These are phyloP conservation scores for Drosophila tripunctata DNA, from an alignment of 2,888 invertebrate genomes.

Conservation along the genomic window DNA sequence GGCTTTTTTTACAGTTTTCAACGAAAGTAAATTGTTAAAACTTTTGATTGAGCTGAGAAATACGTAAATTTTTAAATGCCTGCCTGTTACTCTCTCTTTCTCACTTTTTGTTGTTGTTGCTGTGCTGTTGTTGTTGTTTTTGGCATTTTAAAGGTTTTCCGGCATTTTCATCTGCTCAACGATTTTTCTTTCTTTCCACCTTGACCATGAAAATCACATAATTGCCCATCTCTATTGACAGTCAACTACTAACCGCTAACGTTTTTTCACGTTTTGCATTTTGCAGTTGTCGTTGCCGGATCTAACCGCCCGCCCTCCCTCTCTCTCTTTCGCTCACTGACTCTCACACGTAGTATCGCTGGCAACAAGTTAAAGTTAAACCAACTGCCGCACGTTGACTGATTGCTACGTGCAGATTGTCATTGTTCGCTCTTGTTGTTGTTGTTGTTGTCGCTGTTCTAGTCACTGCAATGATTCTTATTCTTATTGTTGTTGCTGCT, in stretches of 20 bases:
- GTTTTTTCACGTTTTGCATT: conserved; percentile 69
- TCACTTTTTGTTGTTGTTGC: not conserved
- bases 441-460: conserved; percentile 46
- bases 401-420: conserved; percentile 83
- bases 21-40: not conserved
- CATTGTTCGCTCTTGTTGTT: conserved; percentile 72
- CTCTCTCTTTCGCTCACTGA: conserved; percentile 30
- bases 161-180: conserved; percentile 3
- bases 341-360: conserved; percentile 51
- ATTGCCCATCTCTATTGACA: conserved; percentile 65
- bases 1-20: not conserved
- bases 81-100: not conserved
- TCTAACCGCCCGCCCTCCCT: conserved; percentile 25
- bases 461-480: conserved; percentile 41
- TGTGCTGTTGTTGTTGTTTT: not conserved
- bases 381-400: conserved; percentile 81
- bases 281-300: conserved; percentile 63
- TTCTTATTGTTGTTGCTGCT: not conserved
- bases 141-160: conserved; percentile 9
- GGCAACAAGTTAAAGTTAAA: conserved; percentile 75
- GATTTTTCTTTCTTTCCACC: conserved; percentile 36
- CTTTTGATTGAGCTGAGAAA: not conserved
- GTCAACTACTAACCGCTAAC: conserved; percentile 48
- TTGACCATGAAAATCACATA: conserved; percentile 54
- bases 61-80: too few species aligned